phyloP scores from a whole-genome alignment of 1,140 invertebrate genomes.

The Zaprionus taronus region DNA sequence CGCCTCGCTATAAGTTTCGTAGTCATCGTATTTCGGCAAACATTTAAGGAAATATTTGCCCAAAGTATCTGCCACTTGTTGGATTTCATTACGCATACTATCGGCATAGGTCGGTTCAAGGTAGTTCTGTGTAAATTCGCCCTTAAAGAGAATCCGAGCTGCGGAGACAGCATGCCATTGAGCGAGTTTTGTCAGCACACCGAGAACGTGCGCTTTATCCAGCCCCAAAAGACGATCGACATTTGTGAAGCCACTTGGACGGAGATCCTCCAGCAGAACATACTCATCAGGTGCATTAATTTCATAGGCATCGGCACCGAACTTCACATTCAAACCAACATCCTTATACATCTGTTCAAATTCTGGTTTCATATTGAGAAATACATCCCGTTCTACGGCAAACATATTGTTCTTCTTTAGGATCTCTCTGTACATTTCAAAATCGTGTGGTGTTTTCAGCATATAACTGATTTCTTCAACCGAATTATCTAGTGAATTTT shows the following conservation, averaged over 20 bases:
- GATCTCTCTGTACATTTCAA: conserved; percentile 51
- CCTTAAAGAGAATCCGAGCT: conserved; percentile 45
- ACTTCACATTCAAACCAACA: conserved; percentile 55
- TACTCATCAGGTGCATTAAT: conserved; percentile 58
- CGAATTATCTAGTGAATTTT: conserved; percentile 47
- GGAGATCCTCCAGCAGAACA: conserved; percentile 85
- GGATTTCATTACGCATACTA: conserved; percentile 34
- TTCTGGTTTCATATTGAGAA: conserved; percentile 55
- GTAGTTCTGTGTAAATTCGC: conserved; percentile 47
- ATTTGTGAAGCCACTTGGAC: conserved; percentile 85
- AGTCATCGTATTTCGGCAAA: conserved; percentile 40
- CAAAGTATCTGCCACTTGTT: conserved; percentile 40
- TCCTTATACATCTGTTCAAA: conserved; percentile 70
- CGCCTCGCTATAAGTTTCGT: conserved; percentile 43
- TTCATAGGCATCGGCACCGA: conserved; percentile 60
- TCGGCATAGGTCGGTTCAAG: conserved; percentile 42
- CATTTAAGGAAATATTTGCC: conserved; percentile 48
- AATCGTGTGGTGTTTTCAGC: conserved; percentile 64
- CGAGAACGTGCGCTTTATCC: conserved; percentile 84
- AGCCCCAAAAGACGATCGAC: conserved; percentile 85
- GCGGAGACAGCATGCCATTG: conserved; percentile 85
- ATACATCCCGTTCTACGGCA: conserved; percentile 54
- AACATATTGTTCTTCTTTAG: conserved; percentile 63
- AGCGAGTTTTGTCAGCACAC: conserved; percentile 85
- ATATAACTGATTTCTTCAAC: conserved; percentile 54